Percentiles rank a stretch among this genome's conserved stretches.
Evolutionary conservation across 2,113 vertebrate genomes (phyloP).

Genomic region (Channa maculata): DNA sequence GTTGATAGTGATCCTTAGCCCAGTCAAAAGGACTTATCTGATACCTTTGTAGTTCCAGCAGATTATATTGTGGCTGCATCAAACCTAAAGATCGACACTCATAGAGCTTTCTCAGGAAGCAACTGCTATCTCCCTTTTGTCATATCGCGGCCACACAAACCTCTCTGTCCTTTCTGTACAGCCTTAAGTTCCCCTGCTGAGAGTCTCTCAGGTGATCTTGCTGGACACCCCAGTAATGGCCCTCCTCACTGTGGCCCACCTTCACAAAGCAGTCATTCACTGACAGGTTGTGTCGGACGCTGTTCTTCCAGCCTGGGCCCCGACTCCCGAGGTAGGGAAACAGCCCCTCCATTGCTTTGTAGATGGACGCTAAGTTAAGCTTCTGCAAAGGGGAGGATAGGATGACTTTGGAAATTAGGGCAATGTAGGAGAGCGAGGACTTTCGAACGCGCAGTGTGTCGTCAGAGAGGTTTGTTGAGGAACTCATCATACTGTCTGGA

Average conservation of each 20-base stretch:
- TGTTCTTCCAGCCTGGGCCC: slow-evolving; percentile 61
- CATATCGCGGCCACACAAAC: slow-evolving; percentile 41
- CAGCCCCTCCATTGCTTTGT: slow-evolving; percentile 77
- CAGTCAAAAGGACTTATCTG: slow-evolving; percentile 14
- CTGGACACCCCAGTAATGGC: slow-evolving; percentile 46
- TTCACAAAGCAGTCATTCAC: slow-evolving; percentile 57
- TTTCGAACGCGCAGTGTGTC: slow-evolving; percentile 39
- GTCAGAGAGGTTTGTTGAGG: neutral
- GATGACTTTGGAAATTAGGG: slow-evolving; percentile 80
- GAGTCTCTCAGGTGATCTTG: slow-evolving; percentile 35
- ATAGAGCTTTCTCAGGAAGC: neutral
- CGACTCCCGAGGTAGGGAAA: slow-evolving; percentile 75
- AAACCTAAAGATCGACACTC: neutral
- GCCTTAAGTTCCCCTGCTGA: slow-evolving; percentile 64
- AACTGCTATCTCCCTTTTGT: slow-evolving; percentile 1
- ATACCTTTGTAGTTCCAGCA: slow-evolving; percentile 34
- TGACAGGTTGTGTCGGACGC: slow-evolving; percentile 40
- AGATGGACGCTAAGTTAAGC: slow-evolving; percentile 80
- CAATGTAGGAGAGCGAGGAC: slow-evolving; percentile 75
- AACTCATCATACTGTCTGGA: neutral
- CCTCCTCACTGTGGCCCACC: slow-evolving; percentile 45
- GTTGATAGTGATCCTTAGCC: neutral
- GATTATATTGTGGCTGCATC: slow-evolving; percentile 34
- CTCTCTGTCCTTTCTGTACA: slow-evolving; percentile 59
- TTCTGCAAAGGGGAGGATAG: slow-evolving; percentile 75